phyloP scores from a whole-genome alignment of 2,113 vertebrate genomes.

The Pseudorectes ferrugineus region DNA sequence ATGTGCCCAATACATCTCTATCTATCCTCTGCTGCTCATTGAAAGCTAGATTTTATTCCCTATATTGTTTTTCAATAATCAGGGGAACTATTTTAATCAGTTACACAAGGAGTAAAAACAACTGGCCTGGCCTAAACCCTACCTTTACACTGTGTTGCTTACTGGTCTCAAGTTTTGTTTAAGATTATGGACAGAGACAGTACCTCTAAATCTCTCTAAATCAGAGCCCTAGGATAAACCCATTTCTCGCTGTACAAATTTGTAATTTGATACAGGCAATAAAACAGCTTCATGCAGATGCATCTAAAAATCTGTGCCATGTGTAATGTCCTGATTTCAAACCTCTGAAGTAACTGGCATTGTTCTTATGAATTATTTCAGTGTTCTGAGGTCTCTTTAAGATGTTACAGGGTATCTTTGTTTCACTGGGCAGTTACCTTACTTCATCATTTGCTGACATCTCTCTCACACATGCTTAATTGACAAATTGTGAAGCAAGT shows the following conservation, averaged over 20 bases:
- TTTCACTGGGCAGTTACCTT: background rate
- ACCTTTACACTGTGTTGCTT: background rate
- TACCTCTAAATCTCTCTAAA: conserved; percentile 8
- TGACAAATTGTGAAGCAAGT: background rate
- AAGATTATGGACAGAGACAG: background rate
- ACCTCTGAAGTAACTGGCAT: background rate
- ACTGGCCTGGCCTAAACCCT: background rate
- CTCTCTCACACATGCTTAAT: background rate
- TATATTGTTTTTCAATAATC: background rate
- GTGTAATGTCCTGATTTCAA: conserved; percentile 16
- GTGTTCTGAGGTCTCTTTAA: background rate
- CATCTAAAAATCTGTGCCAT: background rate
- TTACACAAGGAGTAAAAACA: background rate
- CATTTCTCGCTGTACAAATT: conserved; percentile 36
- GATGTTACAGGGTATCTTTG: background rate
- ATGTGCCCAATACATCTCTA: background rate
- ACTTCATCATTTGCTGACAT: background rate
- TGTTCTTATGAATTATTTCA: background rate
- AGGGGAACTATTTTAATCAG: background rate
- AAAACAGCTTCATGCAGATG: background rate
- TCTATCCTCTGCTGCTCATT: background rate
- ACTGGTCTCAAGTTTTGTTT: background rate
- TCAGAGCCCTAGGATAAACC: conserved; percentile 6
- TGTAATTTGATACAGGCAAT: conserved; percentile 61
- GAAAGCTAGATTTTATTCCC: background rate